phyloP scores from a whole-genome alignment of 2,888 invertebrate species.

The Ceramica pisi region DNA sequence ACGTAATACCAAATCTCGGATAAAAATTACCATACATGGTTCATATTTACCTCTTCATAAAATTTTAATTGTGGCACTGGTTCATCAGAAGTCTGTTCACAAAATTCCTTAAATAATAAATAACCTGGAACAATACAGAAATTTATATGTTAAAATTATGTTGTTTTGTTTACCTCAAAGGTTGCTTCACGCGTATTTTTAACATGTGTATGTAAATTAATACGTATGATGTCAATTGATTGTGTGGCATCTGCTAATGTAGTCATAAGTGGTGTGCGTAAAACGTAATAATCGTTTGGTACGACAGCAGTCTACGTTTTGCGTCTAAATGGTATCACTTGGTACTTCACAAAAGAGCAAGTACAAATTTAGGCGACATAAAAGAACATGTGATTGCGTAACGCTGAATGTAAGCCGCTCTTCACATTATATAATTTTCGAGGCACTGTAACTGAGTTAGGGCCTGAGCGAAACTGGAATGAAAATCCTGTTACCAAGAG shows the following conservation, averaged over 20 bases:
- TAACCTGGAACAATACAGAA: constrained; percentile 94
- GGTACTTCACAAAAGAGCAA: constrained; percentile 29
- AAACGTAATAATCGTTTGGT: constrained; percentile 47
- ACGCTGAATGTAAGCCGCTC: constrained; percentile 20
- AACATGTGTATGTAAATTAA: constrained; percentile 58
- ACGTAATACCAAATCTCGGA: constrained; percentile 7
- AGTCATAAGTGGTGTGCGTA: constrained; percentile 57
- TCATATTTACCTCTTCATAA: constrained; percentile 97
- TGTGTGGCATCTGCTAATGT: constrained; percentile 60
- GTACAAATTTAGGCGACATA: constrained; percentile 19
- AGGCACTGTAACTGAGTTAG: constrained; percentile 18
- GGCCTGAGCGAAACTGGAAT: constrained; percentile 6
- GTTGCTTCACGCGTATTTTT: constrained; percentile 37
- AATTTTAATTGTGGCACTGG: constrained; percentile 99
- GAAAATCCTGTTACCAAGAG: background rate
- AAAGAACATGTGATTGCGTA: constrained; percentile 32
- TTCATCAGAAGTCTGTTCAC: constrained; percentile 98
- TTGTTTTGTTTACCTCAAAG: constrained; percentile 49
- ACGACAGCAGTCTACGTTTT: constrained; percentile 57
- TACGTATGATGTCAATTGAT: constrained; percentile 57
- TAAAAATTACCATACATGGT: constrained; percentile 5
- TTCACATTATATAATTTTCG: constrained; percentile 29
- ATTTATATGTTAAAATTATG: constrained; percentile 44
- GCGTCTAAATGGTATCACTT: constrained; percentile 53
- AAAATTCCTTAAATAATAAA: constrained; percentile 99